Conservation (phyloP, 2,888 invertebrate species). For the Cantharis flavilabris region DNA sequence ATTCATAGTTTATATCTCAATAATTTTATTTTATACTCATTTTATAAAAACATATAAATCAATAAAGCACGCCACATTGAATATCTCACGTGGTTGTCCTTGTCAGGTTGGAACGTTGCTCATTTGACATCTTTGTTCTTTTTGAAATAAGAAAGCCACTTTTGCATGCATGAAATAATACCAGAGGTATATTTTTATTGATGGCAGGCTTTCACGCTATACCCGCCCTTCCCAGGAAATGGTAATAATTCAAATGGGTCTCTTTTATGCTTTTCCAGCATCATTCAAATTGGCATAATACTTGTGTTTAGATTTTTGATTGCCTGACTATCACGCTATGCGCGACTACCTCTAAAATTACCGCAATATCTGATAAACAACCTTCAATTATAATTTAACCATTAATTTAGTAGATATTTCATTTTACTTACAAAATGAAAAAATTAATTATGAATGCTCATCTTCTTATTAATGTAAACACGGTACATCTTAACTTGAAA, state of each 20-base stretch:
- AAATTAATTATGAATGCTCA: not conserved
- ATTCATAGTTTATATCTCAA: conserved; percentile 32
- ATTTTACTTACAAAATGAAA: not conserved
- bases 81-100: conserved; percentile 31
- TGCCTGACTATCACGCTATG: conserved; percentile 15
- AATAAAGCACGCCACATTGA: conserved; percentile 35
- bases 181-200: conserved; percentile 36
- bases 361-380: conserved; percentile 3
- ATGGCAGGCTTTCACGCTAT: conserved; percentile 37
- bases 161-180: conserved; percentile 33
- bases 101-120: conserved; percentile 13
- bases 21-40: conserved; percentile 28
- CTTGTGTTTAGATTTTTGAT: conserved; percentile 20
- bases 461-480: not conserved
- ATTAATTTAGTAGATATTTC: not conserved
- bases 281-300: conserved; percentile 30
- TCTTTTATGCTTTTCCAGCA: conserved; percentile 31
- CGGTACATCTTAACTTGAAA: not conserved
- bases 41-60: conserved; percentile 33
- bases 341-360: conserved; percentile 1
- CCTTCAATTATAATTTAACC: not conserved
- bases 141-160: conserved; percentile 31
- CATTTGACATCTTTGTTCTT: conserved; percentile 32
- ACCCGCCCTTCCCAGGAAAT: conserved; percentile 31
- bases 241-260: conserved; percentile 34